Evolutionary conservation across 2,888 invertebrate species (phyloP).

Genomic region (Leptinotarsa peninsularis): DNA sequence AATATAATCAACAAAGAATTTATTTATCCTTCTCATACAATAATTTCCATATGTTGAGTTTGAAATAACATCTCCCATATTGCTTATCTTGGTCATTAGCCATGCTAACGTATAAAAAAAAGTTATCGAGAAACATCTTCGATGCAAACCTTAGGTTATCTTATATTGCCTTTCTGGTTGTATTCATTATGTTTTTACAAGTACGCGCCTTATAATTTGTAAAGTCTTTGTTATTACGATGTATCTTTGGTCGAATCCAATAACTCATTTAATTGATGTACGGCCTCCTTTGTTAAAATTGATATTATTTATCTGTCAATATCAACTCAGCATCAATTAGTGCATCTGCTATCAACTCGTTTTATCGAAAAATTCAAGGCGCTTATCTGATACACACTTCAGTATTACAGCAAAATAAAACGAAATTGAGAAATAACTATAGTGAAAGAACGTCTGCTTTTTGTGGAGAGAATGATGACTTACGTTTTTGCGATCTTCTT

Average conservation of each 20-base stretch:
- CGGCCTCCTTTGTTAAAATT: conserved; percentile 33
- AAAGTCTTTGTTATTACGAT: conserved; percentile 35
- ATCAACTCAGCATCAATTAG: conserved; percentile 32
- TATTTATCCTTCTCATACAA: too few species aligned
- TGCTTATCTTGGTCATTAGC: not conserved
- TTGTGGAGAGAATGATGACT: not conserved
- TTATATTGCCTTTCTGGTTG: conserved; percentile 24
- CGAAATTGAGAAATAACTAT: conserved; percentile 10
- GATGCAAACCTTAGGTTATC: conserved; percentile 39
- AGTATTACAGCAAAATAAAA: not conserved
- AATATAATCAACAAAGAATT: too few species aligned
- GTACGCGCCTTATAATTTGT: conserved; percentile 42
- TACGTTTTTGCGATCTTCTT: not conserved
- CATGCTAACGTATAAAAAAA: not conserved
- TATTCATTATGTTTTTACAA: conserved; percentile 40
- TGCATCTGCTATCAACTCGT: conserved; percentile 27
- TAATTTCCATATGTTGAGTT: not conserved
- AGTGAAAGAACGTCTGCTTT: not conserved
- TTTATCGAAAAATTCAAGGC: conserved; percentile 21
- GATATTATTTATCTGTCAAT: conserved; percentile 35
- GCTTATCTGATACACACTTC: conserved; percentile 11
- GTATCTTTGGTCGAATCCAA: conserved; percentile 28
- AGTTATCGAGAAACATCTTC: conserved; percentile 32
- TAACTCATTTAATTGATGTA: conserved; percentile 32
- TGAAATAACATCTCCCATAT: not conserved